These are phyloP conservation scores for Prionailurus bengalensis DNA, from an alignment of 2,113 vertebrate genomes.

Conservation along the genomic window DNA sequence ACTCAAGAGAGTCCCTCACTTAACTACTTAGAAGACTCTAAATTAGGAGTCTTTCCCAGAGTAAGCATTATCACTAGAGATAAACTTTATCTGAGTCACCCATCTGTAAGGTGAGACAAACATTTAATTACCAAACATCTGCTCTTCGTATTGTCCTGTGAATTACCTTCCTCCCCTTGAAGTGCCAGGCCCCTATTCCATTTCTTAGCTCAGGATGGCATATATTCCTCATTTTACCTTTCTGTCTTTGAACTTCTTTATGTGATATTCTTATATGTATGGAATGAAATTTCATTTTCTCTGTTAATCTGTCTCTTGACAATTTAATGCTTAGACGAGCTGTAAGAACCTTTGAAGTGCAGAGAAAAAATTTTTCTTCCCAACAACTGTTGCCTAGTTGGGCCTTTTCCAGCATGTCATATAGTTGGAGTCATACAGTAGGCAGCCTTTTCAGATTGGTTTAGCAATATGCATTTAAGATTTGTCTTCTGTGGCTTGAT, in stretches of 20 bases:
- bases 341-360: background rate
- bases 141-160: background rate
- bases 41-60: background rate
- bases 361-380: background rate
- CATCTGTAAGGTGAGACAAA: background rate
- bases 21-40: background rate
- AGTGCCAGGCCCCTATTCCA: background rate
- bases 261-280: background rate
- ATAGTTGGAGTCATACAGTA: background rate
- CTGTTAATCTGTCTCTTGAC: background rate
- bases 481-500: background rate
- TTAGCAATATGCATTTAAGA: background rate
- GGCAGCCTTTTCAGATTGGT: background rate
- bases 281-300: background rate
- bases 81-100: background rate
- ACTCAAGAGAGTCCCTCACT: background rate
- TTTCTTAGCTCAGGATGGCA: background rate
- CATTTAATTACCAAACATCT: background rate
- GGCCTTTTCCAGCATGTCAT: background rate
- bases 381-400: background rate
- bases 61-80: background rate
- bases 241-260: background rate
- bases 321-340: background rate
- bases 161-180: background rate
- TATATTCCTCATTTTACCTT: background rate